These are phyloP conservation scores for Pseudomyrmex pallidus DNA, from an alignment of 1,140 invertebrate genomes.

Conservation along the genomic window DNA sequence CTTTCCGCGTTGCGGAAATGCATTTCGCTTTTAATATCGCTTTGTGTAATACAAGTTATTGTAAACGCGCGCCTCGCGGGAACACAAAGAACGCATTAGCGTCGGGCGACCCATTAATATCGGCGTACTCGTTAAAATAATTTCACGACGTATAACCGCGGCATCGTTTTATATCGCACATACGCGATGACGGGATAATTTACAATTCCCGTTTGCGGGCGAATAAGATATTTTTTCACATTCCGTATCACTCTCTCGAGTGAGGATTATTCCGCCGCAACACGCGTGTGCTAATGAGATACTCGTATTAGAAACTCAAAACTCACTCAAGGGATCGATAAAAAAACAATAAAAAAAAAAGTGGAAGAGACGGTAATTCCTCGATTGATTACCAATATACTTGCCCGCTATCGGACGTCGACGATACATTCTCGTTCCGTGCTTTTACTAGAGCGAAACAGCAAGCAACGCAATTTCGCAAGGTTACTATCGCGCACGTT, in stretches of 20 bases:
- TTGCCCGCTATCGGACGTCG: constrained; percentile 25
- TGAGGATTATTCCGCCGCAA: constrained; percentile 22
- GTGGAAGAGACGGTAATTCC: constrained; percentile 27
- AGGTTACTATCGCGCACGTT: constrained; percentile 50
- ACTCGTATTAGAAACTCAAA: constrained; percentile 38
- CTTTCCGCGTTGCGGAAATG: constrained; percentile 4
- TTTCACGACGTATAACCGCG: constrained; percentile 22
- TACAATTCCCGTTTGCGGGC: constrained; percentile 13
- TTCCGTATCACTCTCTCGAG: neutral
- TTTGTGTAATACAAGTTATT: constrained; percentile 36
- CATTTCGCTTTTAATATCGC: constrained; percentile 30
- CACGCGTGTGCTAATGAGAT: constrained; percentile 43
- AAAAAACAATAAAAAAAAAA: neutral
- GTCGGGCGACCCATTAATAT: constrained; percentile 28
- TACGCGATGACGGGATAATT: constrained; percentile 33
- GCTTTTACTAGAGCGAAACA: constrained; percentile 52
- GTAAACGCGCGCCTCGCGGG: constrained; percentile 7
- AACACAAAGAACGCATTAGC: constrained; percentile 18
- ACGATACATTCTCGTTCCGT: neutral
- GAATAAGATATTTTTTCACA: constrained; percentile 34
- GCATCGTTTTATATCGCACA: neutral
- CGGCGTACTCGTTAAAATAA: constrained; percentile 46
- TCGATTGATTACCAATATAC: constrained; percentile 36
- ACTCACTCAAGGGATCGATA: constrained; percentile 5
- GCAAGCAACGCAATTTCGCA: constrained; percentile 45